Base-by-base conservation (phyloP, 2,888 invertebrate genomes). In the Heliconius ismenius region DNA sequence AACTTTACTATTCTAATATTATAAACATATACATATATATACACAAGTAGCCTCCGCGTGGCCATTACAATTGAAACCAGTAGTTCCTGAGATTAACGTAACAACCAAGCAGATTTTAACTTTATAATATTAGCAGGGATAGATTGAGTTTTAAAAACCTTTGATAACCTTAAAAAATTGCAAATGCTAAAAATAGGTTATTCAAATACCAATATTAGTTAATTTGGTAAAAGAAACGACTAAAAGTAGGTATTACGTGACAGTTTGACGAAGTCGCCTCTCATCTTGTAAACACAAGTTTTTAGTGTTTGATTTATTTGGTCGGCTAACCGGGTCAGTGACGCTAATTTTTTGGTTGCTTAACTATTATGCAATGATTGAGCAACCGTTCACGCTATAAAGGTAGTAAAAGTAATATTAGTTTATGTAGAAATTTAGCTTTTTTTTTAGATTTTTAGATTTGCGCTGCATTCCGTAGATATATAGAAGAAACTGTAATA, bases 321-420 rank as follows among this genome's bases (percentile, higher is more conserved):
- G 76, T 67, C 75, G 76, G 76, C 62, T 74, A 76, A 78, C 76
- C 75, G 79, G 78, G 79, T 76, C 79, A 78, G 74, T 63, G 43
- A 28, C 65, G 60, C 62, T 58, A 21, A 26, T 36, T 60, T 64
- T 54, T 63, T 69, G 18, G 32, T 79, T 79, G 77, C 79, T 36
- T 60, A 75, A 79, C 62, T 36, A 32, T 77, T 77, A 73, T 28
- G 75, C 68, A 79, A 79, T 9, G 26, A 73, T 79, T 79, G 77
- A 36, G 75, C 75, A 79, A 79, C 64, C 28, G 69, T 76, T 69
- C 69, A 72, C 73, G 64, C 18, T 69, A 49, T 24, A 24, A 24
- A 39, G 21, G 28, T 62, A 18, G 24, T 73, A 65, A 39, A 26
- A 64, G 32, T 64, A 4, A 21, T 64, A 64, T 62, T 18, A 21